Percentiles rank a stretch among this genome's conserved stretches.
phyloP scores from a whole-genome alignment of 1,140 invertebrate species.

The Drosophila pseudoobscura region DNA sequence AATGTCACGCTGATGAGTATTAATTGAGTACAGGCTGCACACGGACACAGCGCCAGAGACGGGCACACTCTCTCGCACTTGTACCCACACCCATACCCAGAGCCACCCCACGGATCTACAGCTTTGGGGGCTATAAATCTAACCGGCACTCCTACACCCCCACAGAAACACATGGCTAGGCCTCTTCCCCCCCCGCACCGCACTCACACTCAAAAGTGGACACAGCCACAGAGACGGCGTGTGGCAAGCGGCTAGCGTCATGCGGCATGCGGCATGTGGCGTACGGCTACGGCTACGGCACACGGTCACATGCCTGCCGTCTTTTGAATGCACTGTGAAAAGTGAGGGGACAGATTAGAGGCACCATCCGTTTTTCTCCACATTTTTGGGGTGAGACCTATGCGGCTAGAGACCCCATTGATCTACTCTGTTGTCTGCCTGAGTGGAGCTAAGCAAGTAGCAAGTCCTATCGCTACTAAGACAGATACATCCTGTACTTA shows the following conservation, averaged over 20 bases:
- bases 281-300: too few species aligned
- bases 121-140: constrained; percentile 65
- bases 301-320: too few species aligned
- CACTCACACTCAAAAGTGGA: constrained; percentile 16
- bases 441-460: too few species aligned
- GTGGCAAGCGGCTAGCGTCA: not conserved
- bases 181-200: not conserved
- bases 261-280: too few species aligned
- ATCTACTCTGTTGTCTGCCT: too few species aligned
- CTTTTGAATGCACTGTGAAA: too few species aligned
- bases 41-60: constrained; percentile 15
- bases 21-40: constrained; percentile 74
- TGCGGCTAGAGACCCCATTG: too few species aligned
- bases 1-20: constrained; percentile 80
- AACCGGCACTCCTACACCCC: constrained; percentile 46
- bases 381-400: too few species aligned
- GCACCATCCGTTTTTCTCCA: too few species aligned
- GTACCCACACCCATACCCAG: not conserved
- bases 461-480: too few species aligned
- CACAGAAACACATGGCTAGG: constrained; percentile 35
- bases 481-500: too few species aligned
- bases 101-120: constrained; percentile 17
- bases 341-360: too few species aligned
- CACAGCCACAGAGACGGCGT: constrained; percentile 14
- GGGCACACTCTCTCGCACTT: constrained; percentile 7